These are phyloP conservation scores for Manduca sexta DNA, from an alignment of 1,140 invertebrate species.

Conservation along the genomic window DNA sequence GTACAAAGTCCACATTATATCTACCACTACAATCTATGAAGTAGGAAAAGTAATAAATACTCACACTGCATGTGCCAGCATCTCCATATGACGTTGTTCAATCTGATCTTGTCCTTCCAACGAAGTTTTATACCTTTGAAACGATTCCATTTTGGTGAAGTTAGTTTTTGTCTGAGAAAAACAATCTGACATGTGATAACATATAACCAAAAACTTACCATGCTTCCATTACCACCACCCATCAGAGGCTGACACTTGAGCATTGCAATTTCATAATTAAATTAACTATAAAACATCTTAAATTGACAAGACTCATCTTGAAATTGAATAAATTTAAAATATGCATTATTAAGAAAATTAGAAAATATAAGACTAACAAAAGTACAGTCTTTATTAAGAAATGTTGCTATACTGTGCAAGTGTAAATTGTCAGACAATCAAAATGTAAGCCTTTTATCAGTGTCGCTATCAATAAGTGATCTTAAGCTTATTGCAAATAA, in stretches of 20 bases:
- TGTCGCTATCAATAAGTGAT: conserved; percentile 60
- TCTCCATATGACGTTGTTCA: conserved; percentile 99
- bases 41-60: conserved; percentile 65
- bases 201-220: background rate
- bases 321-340: conserved; percentile 22
- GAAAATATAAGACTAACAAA: conserved; percentile 25
- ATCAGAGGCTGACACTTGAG: conserved; percentile 48
- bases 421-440: conserved; percentile 32
- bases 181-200: conserved; percentile 18
- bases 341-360: conserved; percentile 32
- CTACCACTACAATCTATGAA: no score
- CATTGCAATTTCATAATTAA: conserved; percentile 36
- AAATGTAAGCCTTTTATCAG: conserved; percentile 47
- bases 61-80: conserved; percentile 99
- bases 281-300: conserved; percentile 49
- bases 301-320: conserved; percentile 48
- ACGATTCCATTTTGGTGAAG: conserved; percentile 99
- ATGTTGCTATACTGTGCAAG: conserved; percentile 38
- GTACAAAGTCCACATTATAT: no score
- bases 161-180: conserved; percentile 94
- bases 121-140: conserved; percentile 97
- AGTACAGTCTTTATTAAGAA: conserved; percentile 36
- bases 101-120: conserved; percentile 98
- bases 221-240: conserved; percentile 22
- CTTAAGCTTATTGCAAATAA: conserved; percentile 68